Conservation (phyloP, 2,888 invertebrate genomes). For the Gymnoscelis rufifasciata region DNA sequence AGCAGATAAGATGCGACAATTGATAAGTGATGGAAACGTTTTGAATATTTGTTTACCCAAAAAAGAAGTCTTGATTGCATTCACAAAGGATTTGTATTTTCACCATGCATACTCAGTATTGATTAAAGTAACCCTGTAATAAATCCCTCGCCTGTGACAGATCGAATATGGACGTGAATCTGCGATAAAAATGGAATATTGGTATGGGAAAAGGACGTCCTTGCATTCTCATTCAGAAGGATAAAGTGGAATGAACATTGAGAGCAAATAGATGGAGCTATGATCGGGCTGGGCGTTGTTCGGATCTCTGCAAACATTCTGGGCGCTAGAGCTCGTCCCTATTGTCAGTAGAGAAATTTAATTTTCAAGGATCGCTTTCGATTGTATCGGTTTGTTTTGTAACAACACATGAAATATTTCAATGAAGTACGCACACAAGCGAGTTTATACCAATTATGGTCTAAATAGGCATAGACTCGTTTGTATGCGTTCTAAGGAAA, state of each 20-base stretch:
- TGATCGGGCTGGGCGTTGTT: conserved; percentile 19
- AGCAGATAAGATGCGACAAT: too few species aligned
- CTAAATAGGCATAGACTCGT: too few species aligned
- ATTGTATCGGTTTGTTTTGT: background rate
- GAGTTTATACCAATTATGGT: too few species aligned
- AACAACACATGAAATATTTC: background rate
- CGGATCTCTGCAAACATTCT: conserved; percentile 17
- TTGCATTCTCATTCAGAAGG: conserved; percentile 27
- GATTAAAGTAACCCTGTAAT: too few species aligned
- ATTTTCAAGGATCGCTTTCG: background rate
- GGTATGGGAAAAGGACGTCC: conserved; percentile 16
- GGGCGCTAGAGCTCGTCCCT: background rate
- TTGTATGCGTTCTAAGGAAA: too few species aligned
- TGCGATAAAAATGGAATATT: conserved; percentile 9
- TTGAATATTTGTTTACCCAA: too few species aligned
- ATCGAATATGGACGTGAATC: background rate
- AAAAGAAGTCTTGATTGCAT: too few species aligned
- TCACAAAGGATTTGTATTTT: too few species aligned
- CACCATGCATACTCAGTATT: too few species aligned
- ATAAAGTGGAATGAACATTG: conserved; percentile 31
- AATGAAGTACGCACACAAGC: too few species aligned
- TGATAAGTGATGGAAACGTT: too few species aligned
- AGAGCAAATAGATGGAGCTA: conserved; percentile 33
- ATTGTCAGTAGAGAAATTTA: background rate
- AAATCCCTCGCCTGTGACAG: too few species aligned